These are phyloP conservation scores for Chloropsis hardwickii DNA, from an alignment of 2,113 vertebrate species.

Conservation along the genomic window DNA sequence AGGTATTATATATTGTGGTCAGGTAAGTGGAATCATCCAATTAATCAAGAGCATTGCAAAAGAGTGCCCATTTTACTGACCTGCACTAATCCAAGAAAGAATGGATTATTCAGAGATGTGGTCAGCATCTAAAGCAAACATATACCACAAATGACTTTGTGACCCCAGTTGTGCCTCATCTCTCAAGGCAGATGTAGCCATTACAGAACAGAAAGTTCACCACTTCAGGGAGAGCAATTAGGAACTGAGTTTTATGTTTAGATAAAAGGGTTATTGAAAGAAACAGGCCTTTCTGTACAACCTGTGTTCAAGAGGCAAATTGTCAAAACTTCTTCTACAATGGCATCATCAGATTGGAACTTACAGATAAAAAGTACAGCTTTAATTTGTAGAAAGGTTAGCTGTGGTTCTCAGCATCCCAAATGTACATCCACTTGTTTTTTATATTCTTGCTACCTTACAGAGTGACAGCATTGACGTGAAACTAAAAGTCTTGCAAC, in stretches of 20 bases:
- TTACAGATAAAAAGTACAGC: background rate
- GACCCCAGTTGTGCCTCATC: background rate
- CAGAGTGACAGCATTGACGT: background rate
- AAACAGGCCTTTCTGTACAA: background rate
- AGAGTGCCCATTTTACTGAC: conserved; percentile 7
- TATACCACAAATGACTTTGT: background rate
- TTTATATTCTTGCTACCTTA: background rate
- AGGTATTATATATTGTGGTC: background rate
- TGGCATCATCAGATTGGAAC: background rate
- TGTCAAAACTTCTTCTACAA: background rate
- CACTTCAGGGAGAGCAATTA: background rate
- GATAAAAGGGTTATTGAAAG: background rate
- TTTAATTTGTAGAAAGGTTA: background rate
- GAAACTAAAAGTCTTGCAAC: background rate
- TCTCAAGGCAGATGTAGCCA: background rate
- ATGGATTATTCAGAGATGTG: conserved; percentile 38
- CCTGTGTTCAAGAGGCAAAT: background rate
- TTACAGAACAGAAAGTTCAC: background rate
- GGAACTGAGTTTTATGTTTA: background rate
- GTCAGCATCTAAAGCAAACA: conserved; percentile 19
- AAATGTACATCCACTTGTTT: background rate
- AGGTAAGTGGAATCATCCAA: conserved; percentile 42
- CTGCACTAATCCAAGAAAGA: conserved; percentile 43
- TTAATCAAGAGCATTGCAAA: conserved; percentile 17
- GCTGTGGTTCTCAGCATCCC: background rate